Conservation (phyloP, 2,888 invertebrate genomes). For the Nipponacmea schrenckii region DNA sequence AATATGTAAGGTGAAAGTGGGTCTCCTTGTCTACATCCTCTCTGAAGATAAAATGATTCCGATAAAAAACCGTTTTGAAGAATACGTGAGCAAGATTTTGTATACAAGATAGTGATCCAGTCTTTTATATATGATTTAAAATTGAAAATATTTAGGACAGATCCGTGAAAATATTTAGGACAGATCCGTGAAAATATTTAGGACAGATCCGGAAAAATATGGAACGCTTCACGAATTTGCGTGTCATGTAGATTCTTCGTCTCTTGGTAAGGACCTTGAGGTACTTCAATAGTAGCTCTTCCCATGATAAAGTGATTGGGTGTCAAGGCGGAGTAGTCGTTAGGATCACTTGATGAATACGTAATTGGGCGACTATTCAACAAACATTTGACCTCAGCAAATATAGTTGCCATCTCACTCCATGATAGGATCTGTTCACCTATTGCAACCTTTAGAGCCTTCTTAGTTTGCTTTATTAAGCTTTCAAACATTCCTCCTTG, state of each 20-base stretch:
- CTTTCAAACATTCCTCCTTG: constrained; percentile 25
- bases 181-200: constrained; percentile 17
- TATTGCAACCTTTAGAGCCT: constrained; percentile 13
- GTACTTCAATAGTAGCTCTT: too few relatives aligned
- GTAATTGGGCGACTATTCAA: constrained; percentile 23
- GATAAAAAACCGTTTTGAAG: background rate
- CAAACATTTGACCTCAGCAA: constrained; percentile 16
- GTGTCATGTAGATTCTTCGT: too few relatives aligned
- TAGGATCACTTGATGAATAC: constrained; percentile 21
- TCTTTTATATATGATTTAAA: constrained; percentile 19
- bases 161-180: constrained; percentile 18
- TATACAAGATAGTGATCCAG: constrained; percentile 21
- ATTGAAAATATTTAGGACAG: constrained; percentile 16
- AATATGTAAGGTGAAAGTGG: background rate
- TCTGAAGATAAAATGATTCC: too few relatives aligned
- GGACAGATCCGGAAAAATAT: constrained; percentile 17
- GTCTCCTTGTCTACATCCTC: constrained; percentile 5
- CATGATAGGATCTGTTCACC: constrained; percentile 17
- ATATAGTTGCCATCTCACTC: constrained; percentile 22
- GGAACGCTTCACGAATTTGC: constrained; percentile 14
- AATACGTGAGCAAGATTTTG: too few relatives aligned
- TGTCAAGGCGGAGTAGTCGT: constrained; percentile 15
- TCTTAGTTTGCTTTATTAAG: constrained; percentile 19
- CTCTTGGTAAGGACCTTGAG: too few relatives aligned
- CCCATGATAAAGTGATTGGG: too few relatives aligned